Percentiles rank a stretch among this genome's conserved stretches.
phyloP scores from a whole-genome alignment of 1,140 invertebrate genomes.

The Berghia stephanieae region DNA sequence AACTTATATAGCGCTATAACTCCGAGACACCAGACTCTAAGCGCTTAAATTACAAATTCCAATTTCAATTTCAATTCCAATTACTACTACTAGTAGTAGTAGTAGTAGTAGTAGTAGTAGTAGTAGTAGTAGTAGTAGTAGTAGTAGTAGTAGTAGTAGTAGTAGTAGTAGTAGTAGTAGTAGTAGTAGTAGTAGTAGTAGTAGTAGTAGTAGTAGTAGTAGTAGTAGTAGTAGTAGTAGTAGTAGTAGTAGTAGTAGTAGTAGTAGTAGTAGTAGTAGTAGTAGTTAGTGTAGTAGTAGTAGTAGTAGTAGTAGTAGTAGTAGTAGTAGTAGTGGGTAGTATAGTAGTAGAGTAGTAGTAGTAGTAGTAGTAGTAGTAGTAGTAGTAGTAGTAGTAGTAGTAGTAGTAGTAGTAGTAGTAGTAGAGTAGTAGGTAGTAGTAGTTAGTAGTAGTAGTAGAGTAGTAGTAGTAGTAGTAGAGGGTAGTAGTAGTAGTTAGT shows the following conservation, averaged over 20 bases:
- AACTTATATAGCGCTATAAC: no score
- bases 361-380: not conserved
- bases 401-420: no score
- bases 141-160: conserved; percentile 3
- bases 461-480: no score
- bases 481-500: no score
- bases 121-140: conserved; percentile 8
- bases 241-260: not conserved
- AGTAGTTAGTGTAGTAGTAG: no score
- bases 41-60: no score
- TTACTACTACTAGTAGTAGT: conserved; percentile 4
- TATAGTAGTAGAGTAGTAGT: no score
- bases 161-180: conserved; percentile 3
- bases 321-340: no score
- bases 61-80: no score
- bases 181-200: not conserved
- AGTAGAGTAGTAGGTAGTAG: no score
- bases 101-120: conserved; percentile 7
- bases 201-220: not conserved
- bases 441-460: no score
- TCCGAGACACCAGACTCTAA: no score
- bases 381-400: conserved; percentile 1
- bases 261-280: not conserved
- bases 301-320: not conserved
- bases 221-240: not conserved